A percentile compares a stretch with the other conserved stretches of the same genome.
Conservation (phyloP, 2,113 vertebrate species). For the Kobus ellipsiprymnus region DNA sequence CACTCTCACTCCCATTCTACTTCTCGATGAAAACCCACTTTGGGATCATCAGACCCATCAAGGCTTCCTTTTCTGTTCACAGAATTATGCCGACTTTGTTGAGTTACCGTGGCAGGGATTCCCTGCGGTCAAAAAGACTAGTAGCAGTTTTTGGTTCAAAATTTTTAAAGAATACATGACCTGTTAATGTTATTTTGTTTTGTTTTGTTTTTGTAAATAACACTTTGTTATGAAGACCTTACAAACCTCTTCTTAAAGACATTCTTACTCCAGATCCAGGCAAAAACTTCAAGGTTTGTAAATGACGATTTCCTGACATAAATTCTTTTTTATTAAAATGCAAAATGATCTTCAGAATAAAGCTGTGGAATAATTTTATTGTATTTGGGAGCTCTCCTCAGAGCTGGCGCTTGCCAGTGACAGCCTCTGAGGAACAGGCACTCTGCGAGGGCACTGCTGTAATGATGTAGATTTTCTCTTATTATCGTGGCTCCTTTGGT, state of each 20-base stretch:
- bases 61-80: slow-evolving; percentile 76
- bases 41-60: slow-evolving; percentile 51
- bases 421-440: slow-evolving; percentile 11
- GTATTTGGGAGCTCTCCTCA: slow-evolving; percentile 61
- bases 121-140: slow-evolving; percentile 77
- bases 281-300: slow-evolving; percentile 83
- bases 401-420: neutral
- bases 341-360: slow-evolving; percentile 83
- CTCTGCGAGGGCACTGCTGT: neutral
- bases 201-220: slow-evolving; percentile 81
- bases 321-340: slow-evolving; percentile 85
- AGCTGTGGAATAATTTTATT: slow-evolving; percentile 81
- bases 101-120: slow-evolving; percentile 77
- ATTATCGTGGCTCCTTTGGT: neutral
- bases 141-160: slow-evolving; percentile 76
- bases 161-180: slow-evolving; percentile 79
- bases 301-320: slow-evolving; percentile 83
- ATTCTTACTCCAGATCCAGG: slow-evolving; percentile 84
- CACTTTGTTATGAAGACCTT: slow-evolving; percentile 83
- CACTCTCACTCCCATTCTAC: slow-evolving; percentile 64
- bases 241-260: slow-evolving; percentile 82
- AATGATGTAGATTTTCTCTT: neutral
- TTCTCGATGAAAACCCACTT: slow-evolving; percentile 66
- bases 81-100: slow-evolving; percentile 64
- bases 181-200: slow-evolving; percentile 67